Base-by-base conservation (phyloP, 2,797 vertebrate genomes). In the Rhinogobio ventralis region DNA sequence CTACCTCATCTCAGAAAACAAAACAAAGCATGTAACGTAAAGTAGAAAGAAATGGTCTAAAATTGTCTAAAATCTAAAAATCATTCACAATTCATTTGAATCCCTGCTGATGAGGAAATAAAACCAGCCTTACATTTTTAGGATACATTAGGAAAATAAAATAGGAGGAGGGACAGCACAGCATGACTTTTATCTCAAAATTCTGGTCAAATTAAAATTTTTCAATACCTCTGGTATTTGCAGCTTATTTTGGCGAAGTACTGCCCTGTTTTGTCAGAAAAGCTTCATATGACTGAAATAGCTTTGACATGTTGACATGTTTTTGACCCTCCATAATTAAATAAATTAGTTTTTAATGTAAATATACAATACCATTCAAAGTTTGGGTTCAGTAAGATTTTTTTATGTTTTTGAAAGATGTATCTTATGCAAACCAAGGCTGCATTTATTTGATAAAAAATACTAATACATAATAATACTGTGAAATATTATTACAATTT, bases 31-130 rank as follows among this genome's bases (percentile, higher is more conserved):
- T 45, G 20, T 7, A 45, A 8, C 13, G 3, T 71, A 46, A 28
- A 46, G 45, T 72, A 4, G 28, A 28, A 46, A 46, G 0, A 60
- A 15, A 72, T n/a, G 3, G 42, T n/a, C n/a, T n/a, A n/a, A n/a
- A n/a, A n/a, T n/a, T n/a, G n/a, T n/a, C n/a, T n/a, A n/a, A n/a
- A n/a, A 15, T 15, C 13, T 15, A 8, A 69, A n/a, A 69, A 69
- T 42, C 5, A n/a, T 57, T 57, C 7, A 57, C 20, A 57, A 55
- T 14, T 69, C 20, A n/a, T n/a, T 69, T 17, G 13, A 14, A 30
- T 17, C 7, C 25, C 28, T 96, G 91, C 45, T 96, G 95, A 96
- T 96, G 93, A 33, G 90, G 20, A 79, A 55, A 53, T 28, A 3
- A 71, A 79, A 8, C 23, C 25, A 60, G 17, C 5, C 42, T 55